A percentile compares a stretch with the other conserved stretches of the same genome.
phyloP scores from a whole-genome alignment of 2,797 vertebrate genomes.

The Phalanger gymnotis region DNA sequence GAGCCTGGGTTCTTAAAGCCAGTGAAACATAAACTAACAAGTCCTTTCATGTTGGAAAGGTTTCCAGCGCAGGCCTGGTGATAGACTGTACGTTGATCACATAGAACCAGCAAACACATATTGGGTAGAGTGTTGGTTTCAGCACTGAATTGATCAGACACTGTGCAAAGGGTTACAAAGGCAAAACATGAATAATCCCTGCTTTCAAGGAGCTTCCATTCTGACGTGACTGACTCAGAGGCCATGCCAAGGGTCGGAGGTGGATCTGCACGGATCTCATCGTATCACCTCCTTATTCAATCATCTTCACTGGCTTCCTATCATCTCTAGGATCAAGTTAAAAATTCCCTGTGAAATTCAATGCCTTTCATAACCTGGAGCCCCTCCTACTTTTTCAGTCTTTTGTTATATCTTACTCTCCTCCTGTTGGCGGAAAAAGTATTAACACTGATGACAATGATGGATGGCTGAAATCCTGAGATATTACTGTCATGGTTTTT shows the following conservation, averaged over 20 bases:
- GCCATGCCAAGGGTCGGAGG: neutral
- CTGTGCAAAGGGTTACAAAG: neutral
- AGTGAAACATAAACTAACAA: neutral
- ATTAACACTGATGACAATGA: neutral
- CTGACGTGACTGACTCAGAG: neutral
- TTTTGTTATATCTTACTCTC: neutral
- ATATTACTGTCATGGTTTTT: neutral
- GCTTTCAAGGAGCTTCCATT: neutral
- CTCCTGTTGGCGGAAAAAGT: too few relatives aligned
- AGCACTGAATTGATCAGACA: neutral
- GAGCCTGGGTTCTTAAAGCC: neutral
- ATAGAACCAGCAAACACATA: neutral
- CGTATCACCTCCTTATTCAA: neutral
- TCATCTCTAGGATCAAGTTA: neutral
- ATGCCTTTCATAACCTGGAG: neutral
- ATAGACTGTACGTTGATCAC: neutral
- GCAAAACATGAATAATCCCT: neutral
- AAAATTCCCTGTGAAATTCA: neutral
- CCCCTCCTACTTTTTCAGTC: neutral
- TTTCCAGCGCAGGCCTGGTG: neutral
- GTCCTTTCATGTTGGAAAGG: neutral
- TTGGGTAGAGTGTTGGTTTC: neutral
- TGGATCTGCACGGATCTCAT: neutral
- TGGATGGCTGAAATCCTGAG: neutral
- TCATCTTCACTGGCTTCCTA: neutral